Percentiles rank a stretch among this genome's conserved stretches.
These are phyloP conservation scores for Drosophila orena DNA, from an alignment of 1,140 invertebrate species.

Conservation along the genomic window DNA sequence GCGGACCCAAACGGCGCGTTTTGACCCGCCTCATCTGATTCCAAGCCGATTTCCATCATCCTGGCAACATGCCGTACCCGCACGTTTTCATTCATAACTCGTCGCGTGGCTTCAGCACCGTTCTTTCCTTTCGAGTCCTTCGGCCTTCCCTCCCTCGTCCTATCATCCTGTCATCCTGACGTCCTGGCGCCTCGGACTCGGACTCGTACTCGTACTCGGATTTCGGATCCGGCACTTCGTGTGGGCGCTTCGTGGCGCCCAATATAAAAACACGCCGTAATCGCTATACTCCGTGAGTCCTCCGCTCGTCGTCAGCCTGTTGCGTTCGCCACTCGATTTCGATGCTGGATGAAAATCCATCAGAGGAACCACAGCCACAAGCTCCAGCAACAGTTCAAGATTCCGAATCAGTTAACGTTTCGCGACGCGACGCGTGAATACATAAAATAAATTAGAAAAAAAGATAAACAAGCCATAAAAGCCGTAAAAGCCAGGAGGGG, in stretches of 20 bases:
- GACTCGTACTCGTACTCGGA: too few relatives aligned
- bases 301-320: slow-evolving; percentile 83
- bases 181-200: background rate
- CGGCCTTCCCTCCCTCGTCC: background rate
- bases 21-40: slow-evolving; percentile 15
- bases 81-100: slow-evolving; percentile 77
- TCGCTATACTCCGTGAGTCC: slow-evolving; percentile 71
- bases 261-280: slow-evolving; percentile 80
- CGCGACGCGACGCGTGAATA: slow-evolving; percentile 25
- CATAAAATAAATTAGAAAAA: slow-evolving; percentile 37
- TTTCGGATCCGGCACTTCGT: slow-evolving; percentile 42
- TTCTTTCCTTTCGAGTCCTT: slow-evolving; percentile 5
- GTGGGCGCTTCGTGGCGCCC: slow-evolving; percentile 38
- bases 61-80: slow-evolving; percentile 27
- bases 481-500: background rate
- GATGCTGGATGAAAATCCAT: slow-evolving; percentile 16
- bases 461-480: slow-evolving; percentile 9
- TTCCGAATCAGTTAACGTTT: slow-evolving; percentile 24
- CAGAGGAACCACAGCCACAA: slow-evolving; percentile 16
- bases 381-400: slow-evolving; percentile 36
- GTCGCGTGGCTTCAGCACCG: slow-evolving; percentile 37
- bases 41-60: slow-evolving; percentile 6
- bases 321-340: slow-evolving; percentile 66
- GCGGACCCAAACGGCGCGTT: background rate
- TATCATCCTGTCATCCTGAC: slow-evolving; percentile 7